A percentile compares a stretch with the other conserved stretches of the same genome.
phyloP scores from a whole-genome alignment of 2,797 vertebrate species.

The Anableps anableps region DNA sequence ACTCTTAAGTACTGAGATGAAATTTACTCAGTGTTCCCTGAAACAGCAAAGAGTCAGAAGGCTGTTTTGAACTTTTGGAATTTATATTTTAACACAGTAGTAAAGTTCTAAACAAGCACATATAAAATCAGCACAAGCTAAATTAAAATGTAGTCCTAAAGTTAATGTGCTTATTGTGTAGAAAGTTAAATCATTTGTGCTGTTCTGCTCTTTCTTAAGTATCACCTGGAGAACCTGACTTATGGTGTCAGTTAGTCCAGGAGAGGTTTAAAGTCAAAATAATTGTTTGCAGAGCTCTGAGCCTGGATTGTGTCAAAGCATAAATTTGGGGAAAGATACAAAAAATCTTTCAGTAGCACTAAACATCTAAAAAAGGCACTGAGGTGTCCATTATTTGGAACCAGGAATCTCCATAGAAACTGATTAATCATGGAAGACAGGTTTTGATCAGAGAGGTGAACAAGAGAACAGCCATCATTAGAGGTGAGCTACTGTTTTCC shows the following conservation, averaged over 20 bases:
- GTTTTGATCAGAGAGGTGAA: not conserved
- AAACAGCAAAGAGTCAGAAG: not conserved
- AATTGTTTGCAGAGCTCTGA: no score
- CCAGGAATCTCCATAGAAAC: not conserved
- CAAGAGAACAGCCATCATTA: not conserved
- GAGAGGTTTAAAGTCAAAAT: not conserved
- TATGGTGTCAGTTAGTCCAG: not conserved
- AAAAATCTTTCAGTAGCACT: not conserved
- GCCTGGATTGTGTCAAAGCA: not conserved
- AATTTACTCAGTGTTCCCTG: not conserved
- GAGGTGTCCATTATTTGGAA: not conserved
- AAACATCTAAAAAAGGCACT: not conserved
- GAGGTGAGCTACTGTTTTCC: not conserved
- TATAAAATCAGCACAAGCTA: not conserved
- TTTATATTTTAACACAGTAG: not conserved
- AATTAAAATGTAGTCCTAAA: not conserved
- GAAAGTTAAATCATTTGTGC: not conserved
- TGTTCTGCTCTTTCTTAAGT: not conserved
- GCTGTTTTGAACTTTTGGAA: not conserved
- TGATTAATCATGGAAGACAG: not conserved
- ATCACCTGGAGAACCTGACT: not conserved
- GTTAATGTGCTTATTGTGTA: not conserved
- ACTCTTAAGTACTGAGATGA: not conserved
- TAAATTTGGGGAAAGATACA: not conserved
- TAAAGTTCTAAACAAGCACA: not conserved